Base-by-base conservation (phyloP, 2,113 vertebrate genomes). In the Riparia riparia region DNA sequence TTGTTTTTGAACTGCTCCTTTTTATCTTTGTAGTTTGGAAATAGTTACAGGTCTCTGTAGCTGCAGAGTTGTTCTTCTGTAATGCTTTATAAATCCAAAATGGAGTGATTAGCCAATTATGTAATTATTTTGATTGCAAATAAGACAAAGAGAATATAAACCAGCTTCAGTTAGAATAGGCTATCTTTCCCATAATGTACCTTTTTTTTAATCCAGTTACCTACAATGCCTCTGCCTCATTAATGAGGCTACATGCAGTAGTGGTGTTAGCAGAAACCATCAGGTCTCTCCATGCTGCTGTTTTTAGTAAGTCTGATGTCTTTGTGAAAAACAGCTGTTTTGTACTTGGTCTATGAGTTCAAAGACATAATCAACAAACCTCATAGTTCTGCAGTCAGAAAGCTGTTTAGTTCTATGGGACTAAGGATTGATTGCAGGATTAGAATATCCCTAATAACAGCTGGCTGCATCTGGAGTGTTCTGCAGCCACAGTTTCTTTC, bases 381-480 rank as follows among this genome's bases (percentile, higher is more conserved):
- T 96, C 92, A 69, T 57, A 94, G 89, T 86, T 95, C 91, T 84
- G 39, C 56, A 80, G 60, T 92, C 73, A 92, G 91, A 93, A 97
- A 94, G 87, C 93, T 32, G 41, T 94, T 96, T 56, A 81, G 81
- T 95, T 96, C 94, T 95, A 5, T 61, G 80, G 97, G 87, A 89
- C 69, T 94, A 53, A 12, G 81, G 10, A 17, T 89, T 68, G 92
- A 91, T 60, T 47, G 50, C 58, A 82, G 96, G 84, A 89, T 96
- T 89, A 85, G 97, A 96, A 90, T 94, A 95, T 86, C 82, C 88
- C 89, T 76, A 56, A 79, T 95, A 98, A 97, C 98, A 98, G 98
- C 98, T 98, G 98, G 88, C 34, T 92, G 89, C 98, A 98, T 98
- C 98, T 98, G 98, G 97, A 97, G 68, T 11, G 22, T 87, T 78